Evolutionary conservation across 1,140 invertebrate species (phyloP).

Genomic region (Drosophila parvula): DNA sequence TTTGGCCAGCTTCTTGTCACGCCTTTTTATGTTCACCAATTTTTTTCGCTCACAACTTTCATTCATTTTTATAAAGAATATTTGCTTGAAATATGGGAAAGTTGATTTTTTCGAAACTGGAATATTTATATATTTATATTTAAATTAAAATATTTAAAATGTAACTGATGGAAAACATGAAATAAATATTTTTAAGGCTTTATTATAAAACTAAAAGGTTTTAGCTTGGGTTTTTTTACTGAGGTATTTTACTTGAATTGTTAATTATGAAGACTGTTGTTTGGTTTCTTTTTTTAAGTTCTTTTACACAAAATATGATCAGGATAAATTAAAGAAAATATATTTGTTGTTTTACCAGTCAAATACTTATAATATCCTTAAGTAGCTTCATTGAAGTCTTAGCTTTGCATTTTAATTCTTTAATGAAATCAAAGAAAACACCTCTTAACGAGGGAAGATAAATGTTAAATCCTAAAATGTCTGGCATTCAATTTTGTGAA

Average conservation of each 20-base stretch:
- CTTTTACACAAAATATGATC: background rate
- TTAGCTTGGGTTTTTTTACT: too few species aligned
- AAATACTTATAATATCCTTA: background rate
- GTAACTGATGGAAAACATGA: background rate
- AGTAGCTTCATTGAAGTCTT: too few species aligned
- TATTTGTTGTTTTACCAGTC: background rate
- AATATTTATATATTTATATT: background rate
- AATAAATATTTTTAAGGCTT: background rate
- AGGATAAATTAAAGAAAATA: background rate
- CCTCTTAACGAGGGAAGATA: too few species aligned
- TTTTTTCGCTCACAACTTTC: background rate
- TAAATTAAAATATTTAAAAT: too few species aligned
- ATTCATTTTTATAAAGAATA: background rate
- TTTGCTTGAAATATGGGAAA: too few species aligned
- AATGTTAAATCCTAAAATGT: too few species aligned
- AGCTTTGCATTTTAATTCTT: background rate
- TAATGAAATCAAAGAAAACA: too few species aligned
- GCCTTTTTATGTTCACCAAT: background rate
- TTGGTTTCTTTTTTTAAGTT: background rate
- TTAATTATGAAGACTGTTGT: background rate
- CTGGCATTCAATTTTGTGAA: too few species aligned
- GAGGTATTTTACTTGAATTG: too few species aligned
- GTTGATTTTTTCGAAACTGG: too few species aligned
- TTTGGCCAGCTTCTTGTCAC: conserved; percentile 8
- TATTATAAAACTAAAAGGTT: background rate